A percentile compares a stretch with the other conserved stretches of the same genome.
These are phyloP conservation scores for Pammene aurita DNA, from an alignment of 2,888 invertebrate genomes.

Conservation along the genomic window DNA sequence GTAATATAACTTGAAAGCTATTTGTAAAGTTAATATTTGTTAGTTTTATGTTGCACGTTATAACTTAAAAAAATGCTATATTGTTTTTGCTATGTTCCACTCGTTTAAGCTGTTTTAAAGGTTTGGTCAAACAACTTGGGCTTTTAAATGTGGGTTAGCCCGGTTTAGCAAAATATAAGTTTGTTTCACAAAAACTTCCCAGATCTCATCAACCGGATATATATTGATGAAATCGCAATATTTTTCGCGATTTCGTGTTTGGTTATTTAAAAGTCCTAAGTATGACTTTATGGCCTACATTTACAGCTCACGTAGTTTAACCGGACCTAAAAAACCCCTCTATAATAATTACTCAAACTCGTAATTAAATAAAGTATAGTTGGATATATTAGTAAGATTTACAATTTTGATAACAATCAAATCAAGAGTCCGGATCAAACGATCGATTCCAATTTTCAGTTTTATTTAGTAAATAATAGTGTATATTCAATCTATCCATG, in stretches of 20 bases:
- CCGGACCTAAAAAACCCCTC: too few relatives aligned
- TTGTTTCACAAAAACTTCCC: not conserved
- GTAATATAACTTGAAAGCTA: not conserved
- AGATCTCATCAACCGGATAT: not conserved
- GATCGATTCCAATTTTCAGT: too few relatives aligned
- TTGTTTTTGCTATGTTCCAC: conserved; percentile 25
- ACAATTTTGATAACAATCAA: too few relatives aligned
- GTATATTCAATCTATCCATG: too few relatives aligned
- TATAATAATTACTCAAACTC: not conserved
- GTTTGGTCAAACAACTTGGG: not conserved
- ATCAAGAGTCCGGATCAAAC: too few relatives aligned
- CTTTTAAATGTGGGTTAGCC: not conserved
- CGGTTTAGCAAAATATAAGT: not conserved
- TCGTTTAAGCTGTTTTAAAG: not conserved
- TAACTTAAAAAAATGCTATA: not conserved
- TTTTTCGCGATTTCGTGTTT: too few relatives aligned
- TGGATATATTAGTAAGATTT: too few relatives aligned
- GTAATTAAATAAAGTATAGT: too few relatives aligned
- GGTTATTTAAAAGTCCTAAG: too few relatives aligned
- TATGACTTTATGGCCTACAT: too few relatives aligned
- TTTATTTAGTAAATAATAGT: too few relatives aligned
- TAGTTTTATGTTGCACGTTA: not conserved
- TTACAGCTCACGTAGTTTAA: too few relatives aligned
- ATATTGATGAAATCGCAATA: not conserved
- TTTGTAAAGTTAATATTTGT: not conserved